Evolutionary conservation across 2,888 invertebrate genomes (phyloP).

Genomic region (Ganaspis brasiliensis): DNA sequence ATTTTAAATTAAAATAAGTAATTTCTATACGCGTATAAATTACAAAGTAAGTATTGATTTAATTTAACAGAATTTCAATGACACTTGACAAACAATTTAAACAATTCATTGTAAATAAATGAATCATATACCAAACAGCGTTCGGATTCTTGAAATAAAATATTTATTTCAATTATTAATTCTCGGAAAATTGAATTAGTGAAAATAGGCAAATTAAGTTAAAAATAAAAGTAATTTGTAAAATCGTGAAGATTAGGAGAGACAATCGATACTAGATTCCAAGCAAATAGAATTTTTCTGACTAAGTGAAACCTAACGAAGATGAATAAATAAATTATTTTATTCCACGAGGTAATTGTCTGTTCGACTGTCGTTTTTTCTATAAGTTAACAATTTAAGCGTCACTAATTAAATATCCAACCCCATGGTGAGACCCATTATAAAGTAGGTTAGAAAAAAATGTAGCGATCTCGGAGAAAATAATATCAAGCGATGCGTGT

Average conservation of each 20-base stretch:
- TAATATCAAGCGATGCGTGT: conserved; percentile 33
- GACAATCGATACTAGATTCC: not conserved
- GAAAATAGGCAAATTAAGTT: no score
- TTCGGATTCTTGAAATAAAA: not conserved
- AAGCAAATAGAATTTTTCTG: not conserved
- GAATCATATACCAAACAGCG: not conserved
- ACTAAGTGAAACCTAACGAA: not conserved
- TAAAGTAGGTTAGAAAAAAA: conserved; percentile 24
- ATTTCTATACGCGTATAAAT: not conserved
- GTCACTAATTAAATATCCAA: conserved; percentile 3
- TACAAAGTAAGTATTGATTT: not conserved
- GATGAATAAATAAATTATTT: not conserved
- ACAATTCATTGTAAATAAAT: not conserved
- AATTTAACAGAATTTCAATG: not conserved
- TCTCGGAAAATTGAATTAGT: no score
- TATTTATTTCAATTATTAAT: not conserved
- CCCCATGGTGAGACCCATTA: not conserved
- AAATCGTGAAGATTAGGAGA: not conserved
- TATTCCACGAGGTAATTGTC: not conserved
- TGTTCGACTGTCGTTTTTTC: not conserved
- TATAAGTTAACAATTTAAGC: conserved; percentile 17
- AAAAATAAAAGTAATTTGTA: not conserved
- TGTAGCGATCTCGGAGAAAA: conserved; percentile 9
- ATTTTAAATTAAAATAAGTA: not conserved
- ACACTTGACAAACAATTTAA: not conserved